Evolutionary conservation across 2,113 vertebrate species (phyloP), one percentile per base, ranked within the genome.

Genomic region (Pithys albifrons): DNA sequence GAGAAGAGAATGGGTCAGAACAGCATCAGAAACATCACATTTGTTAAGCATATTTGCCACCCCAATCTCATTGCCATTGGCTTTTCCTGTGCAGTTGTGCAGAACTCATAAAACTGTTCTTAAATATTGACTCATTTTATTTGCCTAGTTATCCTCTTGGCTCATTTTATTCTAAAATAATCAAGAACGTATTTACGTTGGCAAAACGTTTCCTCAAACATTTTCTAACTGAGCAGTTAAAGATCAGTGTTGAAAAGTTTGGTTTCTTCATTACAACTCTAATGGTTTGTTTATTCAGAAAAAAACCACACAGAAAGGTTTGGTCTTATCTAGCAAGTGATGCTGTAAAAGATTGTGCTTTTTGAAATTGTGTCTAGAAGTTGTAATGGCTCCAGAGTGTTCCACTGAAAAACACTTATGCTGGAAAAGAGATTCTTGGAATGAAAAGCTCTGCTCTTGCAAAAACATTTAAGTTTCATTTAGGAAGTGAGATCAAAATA

Each of bases 61-160:
- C 2, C 6, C 51, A 82, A n/a, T 75, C 57, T 81, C 1, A 0
- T 52, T 87, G 65, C 33, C 66, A 67, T 71, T 78, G 51, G 23
- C 27, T 81, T 92, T 89, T 87, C 65, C 72, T 87, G 17, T 48
- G 41, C 24, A 59, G 37, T 19, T 72, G 33, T 45, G 43, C 55
- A 91, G n/a, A 75, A 82, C 70, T 86, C 84, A 80, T 66, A 89
- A 95, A 74, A 48, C 6, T 67, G 10, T 75, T 85, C 84, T 84
- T 88, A 95, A 92, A 81, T 94, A 85, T 84, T 67, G 73, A 91
- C 80, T 11, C 10, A 37, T 75, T 91, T 85, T 87, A 75, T 87
- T 84, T 92, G 11, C 45, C 37, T 78, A 74, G 25, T 48, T 74
- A 93, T 78, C 2, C 1, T 46, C 48, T 67, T 61, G 52, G 57